Percentiles rank a stretch among this genome's conserved stretches.
phyloP scores from a whole-genome alignment of 2,113 vertebrate species.

The Aphelocoma coerulescens region DNA sequence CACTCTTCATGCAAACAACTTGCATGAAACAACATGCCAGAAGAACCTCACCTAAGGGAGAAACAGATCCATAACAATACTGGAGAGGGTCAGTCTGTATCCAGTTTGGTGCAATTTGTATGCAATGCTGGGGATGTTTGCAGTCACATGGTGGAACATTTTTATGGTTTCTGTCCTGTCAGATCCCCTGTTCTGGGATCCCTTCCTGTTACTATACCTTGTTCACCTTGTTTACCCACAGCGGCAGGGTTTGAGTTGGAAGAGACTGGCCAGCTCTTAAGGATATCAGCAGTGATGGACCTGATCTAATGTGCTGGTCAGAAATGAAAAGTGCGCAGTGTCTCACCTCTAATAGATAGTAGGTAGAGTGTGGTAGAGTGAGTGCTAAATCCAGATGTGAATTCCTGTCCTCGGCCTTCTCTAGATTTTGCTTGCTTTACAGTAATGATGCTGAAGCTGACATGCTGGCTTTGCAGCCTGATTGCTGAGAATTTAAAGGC shows the following conservation, averaged over 20 bases:
- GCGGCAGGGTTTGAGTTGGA: neutral
- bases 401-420: neutral
- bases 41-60: neutral
- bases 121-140: neutral
- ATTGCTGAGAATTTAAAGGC: neutral
- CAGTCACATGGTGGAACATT: neutral
- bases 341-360: neutral
- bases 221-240: neutral
- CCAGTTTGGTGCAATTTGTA: neutral
- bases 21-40: neutral
- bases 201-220: neutral
- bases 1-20: neutral
- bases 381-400: neutral
- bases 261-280: neutral
- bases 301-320: neutral
- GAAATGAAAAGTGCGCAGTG: neutral
- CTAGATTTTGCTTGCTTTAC: neutral
- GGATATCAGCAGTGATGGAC: neutral
- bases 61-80: neutral
- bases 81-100: neutral
- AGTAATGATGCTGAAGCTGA: neutral
- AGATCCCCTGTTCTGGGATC: neutral
- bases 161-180: neutral
- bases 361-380: neutral
- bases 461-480: neutral